Percentiles rank a stretch among this genome's conserved stretches.
These are phyloP conservation scores for Sebastes itinus DNA, from an alignment of 2,797 vertebrate genomes.

Conservation along the genomic window DNA sequence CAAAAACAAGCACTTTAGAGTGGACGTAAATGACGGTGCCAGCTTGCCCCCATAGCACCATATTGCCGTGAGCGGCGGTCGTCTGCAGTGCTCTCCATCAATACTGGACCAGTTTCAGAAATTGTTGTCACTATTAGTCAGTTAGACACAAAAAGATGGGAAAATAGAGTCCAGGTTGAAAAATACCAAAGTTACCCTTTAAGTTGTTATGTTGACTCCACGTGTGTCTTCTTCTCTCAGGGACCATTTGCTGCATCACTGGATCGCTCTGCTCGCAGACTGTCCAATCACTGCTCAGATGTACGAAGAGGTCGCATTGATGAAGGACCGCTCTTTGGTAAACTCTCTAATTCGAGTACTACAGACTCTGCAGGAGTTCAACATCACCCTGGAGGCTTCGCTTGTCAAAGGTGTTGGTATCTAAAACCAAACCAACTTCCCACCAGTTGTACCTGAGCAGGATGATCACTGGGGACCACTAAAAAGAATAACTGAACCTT, in stretches of 20 bases:
- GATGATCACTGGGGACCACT: slow-evolving; percentile 73
- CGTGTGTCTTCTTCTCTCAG: slow-evolving; percentile 69
- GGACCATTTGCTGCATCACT: slow-evolving; percentile 97
- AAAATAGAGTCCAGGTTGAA: background rate
- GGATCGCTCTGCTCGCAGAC: slow-evolving; percentile 96
- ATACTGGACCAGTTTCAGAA: no score
- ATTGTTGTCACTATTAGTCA: no score
- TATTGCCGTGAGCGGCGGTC: no score
- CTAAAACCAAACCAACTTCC: slow-evolving; percentile 62
- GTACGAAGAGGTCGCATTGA: slow-evolving; percentile 96
- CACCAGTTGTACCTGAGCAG: slow-evolving; percentile 50
- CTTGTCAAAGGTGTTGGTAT: slow-evolving; percentile 95
- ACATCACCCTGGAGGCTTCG: slow-evolving; percentile 97
- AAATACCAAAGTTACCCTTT: background rate
- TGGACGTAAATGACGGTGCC: no score
- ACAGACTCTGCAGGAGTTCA: slow-evolving; percentile 99
- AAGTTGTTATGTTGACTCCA: background rate
- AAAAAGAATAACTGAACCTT: slow-evolving; percentile 64
- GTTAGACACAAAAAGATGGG: background rate
- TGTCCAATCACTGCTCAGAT: slow-evolving; percentile 97
- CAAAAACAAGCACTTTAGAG: no score
- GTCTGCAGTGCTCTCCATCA: no score
- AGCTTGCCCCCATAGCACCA: no score
- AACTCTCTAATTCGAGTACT: slow-evolving; percentile 98
- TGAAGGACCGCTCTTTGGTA: slow-evolving; percentile 96